Conservation (phyloP, 2,888 invertebrate genomes). For the Neuroscelio doddi region DNA sequence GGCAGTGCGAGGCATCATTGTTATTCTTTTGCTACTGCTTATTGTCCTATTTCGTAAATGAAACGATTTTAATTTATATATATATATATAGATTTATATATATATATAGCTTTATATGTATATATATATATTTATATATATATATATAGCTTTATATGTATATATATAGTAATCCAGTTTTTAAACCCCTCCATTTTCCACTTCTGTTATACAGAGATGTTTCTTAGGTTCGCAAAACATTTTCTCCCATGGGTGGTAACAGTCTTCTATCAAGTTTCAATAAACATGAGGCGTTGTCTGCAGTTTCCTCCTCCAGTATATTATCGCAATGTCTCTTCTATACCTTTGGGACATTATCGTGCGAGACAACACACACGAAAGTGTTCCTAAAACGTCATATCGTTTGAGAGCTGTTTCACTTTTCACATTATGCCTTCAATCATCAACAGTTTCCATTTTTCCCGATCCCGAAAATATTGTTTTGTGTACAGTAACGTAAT, state of each 20-base stretch:
- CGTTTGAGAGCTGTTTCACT: slow-evolving; percentile 50
- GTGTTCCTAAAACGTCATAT: slow-evolving; percentile 43
- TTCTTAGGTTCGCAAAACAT: slow-evolving; percentile 33
- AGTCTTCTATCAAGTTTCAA: slow-evolving; percentile 45
- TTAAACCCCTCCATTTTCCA: slow-evolving; percentile 19
- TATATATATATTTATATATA: too few relatives aligned
- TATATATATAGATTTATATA: too few relatives aligned
- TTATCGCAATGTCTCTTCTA: slow-evolving; percentile 37
- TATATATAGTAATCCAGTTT: too few relatives aligned
- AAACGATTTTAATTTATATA: too few relatives aligned
- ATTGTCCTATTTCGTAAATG: too few relatives aligned
- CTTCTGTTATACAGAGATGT: slow-evolving; percentile 23
- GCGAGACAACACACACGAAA: slow-evolving; percentile 39
- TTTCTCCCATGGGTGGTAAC: slow-evolving; percentile 38
- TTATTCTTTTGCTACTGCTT: too few relatives aligned
- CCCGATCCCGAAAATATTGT: slow-evolving; percentile 31
- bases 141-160: too few relatives aligned
- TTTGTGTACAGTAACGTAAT: slow-evolving; percentile 33
- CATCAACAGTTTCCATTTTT: slow-evolving; percentile 33
- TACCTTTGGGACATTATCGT: slow-evolving; percentile 50
- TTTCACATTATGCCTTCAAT: slow-evolving; percentile 49
- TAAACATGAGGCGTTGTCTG: slow-evolving; percentile 46
- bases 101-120: too few relatives aligned
- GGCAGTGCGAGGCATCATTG: too few relatives aligned
- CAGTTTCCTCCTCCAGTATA: slow-evolving; percentile 40